Evolutionary conservation across 2,888 invertebrate genomes (phyloP).

Genomic region (Bembecia ichneumoniformis): DNA sequence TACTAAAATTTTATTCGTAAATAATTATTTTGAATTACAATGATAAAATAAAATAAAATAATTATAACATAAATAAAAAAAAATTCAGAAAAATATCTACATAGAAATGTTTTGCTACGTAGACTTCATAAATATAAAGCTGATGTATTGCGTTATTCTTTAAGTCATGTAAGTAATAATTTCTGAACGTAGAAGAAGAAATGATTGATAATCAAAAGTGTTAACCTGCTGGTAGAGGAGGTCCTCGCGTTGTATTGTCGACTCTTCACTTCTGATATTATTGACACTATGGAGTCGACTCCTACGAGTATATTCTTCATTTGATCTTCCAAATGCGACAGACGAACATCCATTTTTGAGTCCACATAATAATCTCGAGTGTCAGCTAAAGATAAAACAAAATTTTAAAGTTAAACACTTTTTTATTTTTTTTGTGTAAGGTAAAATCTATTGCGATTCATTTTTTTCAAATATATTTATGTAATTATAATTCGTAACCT

Average conservation of each 20-base stretch:
- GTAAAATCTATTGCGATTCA: no score
- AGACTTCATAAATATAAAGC: no score
- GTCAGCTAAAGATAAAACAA: conserved; percentile 21
- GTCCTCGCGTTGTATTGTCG: conserved; percentile 24
- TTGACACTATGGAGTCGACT: conserved; percentile 44
- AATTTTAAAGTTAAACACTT: background rate
- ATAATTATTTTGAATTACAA: no score
- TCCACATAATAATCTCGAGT: conserved; percentile 30
- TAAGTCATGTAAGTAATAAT: background rate
- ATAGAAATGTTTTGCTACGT: no score
- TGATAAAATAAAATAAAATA: no score
- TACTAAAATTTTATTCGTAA: no score
- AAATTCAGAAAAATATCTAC: no score
- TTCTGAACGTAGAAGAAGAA: background rate
- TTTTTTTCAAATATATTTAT: background rate
- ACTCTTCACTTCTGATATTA: conserved; percentile 54
- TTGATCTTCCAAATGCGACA: conserved; percentile 34
- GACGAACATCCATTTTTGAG: conserved; percentile 27
- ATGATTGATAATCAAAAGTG: background rate
- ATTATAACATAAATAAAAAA: no score
- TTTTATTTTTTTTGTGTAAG: no score
- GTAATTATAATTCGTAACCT: no score
- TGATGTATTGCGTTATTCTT: no score
- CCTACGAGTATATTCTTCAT: conserved; percentile 37
- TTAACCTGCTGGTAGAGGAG: background rate